phyloP scores from a whole-genome alignment of 2,113 vertebrate genomes.

The Martes martes region DNA sequence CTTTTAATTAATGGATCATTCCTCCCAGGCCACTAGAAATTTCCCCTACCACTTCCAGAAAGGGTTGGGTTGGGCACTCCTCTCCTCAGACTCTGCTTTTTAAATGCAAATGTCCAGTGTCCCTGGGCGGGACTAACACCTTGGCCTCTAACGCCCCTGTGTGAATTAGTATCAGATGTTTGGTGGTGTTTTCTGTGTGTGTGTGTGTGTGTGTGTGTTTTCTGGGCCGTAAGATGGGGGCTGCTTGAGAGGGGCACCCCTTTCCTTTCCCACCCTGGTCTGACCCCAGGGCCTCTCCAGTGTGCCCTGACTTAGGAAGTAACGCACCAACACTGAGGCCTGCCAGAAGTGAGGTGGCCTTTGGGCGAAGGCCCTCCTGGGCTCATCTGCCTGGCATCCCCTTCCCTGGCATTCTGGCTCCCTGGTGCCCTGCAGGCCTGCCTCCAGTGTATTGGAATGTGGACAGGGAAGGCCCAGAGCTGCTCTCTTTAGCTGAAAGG shows the following conservation, averaged over 20 bases:
- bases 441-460: neutral
- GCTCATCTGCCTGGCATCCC: neutral
- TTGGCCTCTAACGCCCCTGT: neutral
- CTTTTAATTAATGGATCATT: neutral
- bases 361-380: neutral
- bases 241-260: neutral
- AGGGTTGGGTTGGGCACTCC: neutral
- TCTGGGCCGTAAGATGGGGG: neutral
- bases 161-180: constrained; percentile 13
- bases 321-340: neutral
- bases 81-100: neutral
- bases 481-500: neutral
- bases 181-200: neutral
- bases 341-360: neutral
- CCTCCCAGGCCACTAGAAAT: neutral
- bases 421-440: neutral
- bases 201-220: neutral
- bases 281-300: neutral
- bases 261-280: neutral
- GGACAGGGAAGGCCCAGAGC: neutral
- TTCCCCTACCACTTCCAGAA: neutral
- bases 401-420: neutral
- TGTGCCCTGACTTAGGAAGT: neutral
- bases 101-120: neutral
- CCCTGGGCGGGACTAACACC: neutral